Percentiles rank a stretch among this genome's conserved stretches.
phyloP scores from a whole-genome alignment of 2,888 invertebrate species.

The Andrena hattorfiana region DNA sequence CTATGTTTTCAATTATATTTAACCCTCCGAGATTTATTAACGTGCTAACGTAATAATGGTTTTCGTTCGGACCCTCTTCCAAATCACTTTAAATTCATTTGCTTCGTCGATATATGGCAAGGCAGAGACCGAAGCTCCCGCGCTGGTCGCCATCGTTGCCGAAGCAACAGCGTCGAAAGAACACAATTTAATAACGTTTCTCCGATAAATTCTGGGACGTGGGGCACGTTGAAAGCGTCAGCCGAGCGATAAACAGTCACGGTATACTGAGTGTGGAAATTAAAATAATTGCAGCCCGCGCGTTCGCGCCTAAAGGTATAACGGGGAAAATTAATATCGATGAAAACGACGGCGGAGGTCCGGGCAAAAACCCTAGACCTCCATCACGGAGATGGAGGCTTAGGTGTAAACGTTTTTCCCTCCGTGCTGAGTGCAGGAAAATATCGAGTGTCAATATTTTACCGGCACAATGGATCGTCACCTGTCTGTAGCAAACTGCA shows the following conservation, averaged over 20 bases:
- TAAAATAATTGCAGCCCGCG: slow-evolving; percentile 32
- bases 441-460: slow-evolving; percentile 82
- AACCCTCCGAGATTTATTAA: not conserved
- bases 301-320: slow-evolving; percentile 14
- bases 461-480: slow-evolving; percentile 77
- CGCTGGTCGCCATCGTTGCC: not conserved
- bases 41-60: not conserved
- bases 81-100: not conserved
- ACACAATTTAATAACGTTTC: not conserved
- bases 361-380: slow-evolving; percentile 16
- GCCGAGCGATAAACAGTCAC: slow-evolving; percentile 13
- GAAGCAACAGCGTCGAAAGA: not conserved
- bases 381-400: slow-evolving; percentile 45
- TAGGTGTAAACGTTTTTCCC: slow-evolving; percentile 59
- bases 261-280: slow-evolving; percentile 3
- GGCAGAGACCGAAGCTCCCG: not conserved
- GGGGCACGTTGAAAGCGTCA: slow-evolving; percentile 19
- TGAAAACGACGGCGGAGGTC: slow-evolving; percentile 13
- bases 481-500: slow-evolving; percentile 67
- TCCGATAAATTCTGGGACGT: slow-evolving; percentile 12
- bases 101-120: not conserved
- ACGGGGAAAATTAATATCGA: slow-evolving; percentile 39
- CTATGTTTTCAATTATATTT: no score
- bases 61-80: not conserved
- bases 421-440: slow-evolving; percentile 63